phyloP scores from a whole-genome alignment of 2,888 invertebrate species.

The Agonopterix heracliana region DNA sequence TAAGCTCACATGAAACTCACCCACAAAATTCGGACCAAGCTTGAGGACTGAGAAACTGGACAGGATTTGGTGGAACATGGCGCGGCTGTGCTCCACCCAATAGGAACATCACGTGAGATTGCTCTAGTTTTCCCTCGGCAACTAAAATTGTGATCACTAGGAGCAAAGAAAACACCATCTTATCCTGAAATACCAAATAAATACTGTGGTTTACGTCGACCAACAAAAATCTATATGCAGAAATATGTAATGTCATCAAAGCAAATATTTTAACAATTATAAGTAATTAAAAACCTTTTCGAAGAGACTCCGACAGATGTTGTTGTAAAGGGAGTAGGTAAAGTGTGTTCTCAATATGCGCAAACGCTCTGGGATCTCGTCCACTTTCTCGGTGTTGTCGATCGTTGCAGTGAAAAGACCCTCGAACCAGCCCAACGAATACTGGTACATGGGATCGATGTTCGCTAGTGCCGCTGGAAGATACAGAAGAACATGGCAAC shows the following conservation, averaged over 20 bases:
- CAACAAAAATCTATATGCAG: no score
- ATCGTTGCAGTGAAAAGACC: constrained; percentile 90
- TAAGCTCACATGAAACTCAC: no score
- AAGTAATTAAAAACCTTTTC: constrained; percentile 80
- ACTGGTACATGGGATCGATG: constrained; percentile 98
- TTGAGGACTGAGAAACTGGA: constrained; percentile 53
- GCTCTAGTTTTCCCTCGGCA: constrained; percentile 74
- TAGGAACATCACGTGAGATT: constrained; percentile 88
- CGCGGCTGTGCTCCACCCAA: constrained; percentile 84
- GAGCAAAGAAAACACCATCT: constrained; percentile 89
- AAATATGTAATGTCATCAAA: no score
- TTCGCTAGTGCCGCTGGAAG: constrained; percentile 85
- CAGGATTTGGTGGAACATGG: constrained; percentile 45
- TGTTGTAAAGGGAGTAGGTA: constrained; percentile 91
- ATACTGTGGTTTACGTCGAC: no score
- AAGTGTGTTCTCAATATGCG: constrained; percentile 86
- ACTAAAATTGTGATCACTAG: constrained; percentile 83
- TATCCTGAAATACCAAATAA: constrained; percentile 77
- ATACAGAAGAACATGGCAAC: no score
- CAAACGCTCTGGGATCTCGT: constrained; percentile 85
- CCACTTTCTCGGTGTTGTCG: constrained; percentile 89
- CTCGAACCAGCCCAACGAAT: constrained; percentile 95
- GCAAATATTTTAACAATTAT: no score
- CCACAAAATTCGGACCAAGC: constrained; percentile 64
- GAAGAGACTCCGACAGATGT: constrained; percentile 95